These are phyloP conservation scores for Apostichopus leukothele DNA, from an alignment of 53 echinoderm and acorn worm genomes.

Conservation along the genomic window DNA sequence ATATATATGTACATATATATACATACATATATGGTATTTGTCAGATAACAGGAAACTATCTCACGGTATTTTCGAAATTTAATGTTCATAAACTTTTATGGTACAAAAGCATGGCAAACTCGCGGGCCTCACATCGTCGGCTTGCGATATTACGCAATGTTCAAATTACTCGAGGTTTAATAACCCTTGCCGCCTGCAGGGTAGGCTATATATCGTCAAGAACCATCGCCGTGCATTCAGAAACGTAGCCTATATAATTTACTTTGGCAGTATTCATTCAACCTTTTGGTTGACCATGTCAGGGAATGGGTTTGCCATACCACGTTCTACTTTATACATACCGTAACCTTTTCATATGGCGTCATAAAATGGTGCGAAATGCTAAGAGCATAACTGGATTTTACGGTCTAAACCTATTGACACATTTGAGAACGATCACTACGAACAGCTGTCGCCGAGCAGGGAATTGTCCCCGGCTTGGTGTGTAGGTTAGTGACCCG, in stretches of 20 bases:
- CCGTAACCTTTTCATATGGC: no score
- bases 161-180: slow-evolving; percentile 13
- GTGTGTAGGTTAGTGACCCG: neutral
- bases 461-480: neutral
- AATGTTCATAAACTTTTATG: no score
- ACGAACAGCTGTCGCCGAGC: neutral
- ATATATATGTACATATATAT: neutral
- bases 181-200: neutral
- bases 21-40: neutral
- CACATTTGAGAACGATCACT: slow-evolving; percentile 2
- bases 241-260: neutral
- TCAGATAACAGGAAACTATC: neutral
- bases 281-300: neutral
- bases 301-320: no score
- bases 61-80: neutral
- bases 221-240: neutral
- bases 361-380: neutral
- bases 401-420: slow-evolving; percentile 37
- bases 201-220: neutral
- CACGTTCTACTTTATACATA: no score
- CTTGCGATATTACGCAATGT: slow-evolving; percentile 9
- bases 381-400: slow-evolving; percentile 3
- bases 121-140: neutral
- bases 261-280: neutral
- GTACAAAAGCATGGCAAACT: neutral